Conservation (phyloP, 1,140 invertebrate genomes). For the Tetramorium simillimum region DNA sequence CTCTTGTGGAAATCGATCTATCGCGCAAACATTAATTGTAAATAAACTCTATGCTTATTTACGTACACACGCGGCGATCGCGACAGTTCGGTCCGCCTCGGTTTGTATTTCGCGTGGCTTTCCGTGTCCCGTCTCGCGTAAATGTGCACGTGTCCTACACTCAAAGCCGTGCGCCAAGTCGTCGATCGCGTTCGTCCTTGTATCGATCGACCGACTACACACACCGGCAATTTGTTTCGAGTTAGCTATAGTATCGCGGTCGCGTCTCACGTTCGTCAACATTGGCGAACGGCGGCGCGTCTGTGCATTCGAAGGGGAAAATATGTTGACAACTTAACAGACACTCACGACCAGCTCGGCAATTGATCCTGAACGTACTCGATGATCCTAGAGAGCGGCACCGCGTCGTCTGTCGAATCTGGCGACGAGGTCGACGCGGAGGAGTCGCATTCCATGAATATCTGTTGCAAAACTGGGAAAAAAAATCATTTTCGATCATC, state of each 20-base stretch:
- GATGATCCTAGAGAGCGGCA: constrained; percentile 12
- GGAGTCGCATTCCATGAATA: constrained; percentile 14
- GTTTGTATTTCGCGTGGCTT: too few relatives aligned
- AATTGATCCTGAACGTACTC: constrained; percentile 16
- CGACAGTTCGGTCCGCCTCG: neutral
- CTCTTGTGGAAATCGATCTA: neutral
- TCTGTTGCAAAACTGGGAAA: constrained; percentile 25
- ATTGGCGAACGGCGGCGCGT: neutral
- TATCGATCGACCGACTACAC: constrained; percentile 18
- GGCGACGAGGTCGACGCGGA: neutral
- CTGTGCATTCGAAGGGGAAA: neutral
- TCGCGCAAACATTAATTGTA: neutral
- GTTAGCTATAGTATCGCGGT: neutral
- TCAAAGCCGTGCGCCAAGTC: constrained; percentile 2
- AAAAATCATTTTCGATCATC: neutral
- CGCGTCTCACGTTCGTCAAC: constrained; percentile 26
- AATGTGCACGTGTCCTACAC: neutral
- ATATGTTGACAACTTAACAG: neutral
- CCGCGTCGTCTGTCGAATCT: neutral
- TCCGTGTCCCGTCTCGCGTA: neutral
- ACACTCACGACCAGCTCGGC: constrained; percentile 42
- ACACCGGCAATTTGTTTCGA: constrained; percentile 12
- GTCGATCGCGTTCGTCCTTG: constrained; percentile 40
- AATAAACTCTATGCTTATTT: neutral
- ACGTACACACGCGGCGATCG: neutral